Percentiles rank a stretch among this genome's conserved stretches.
phyloP scores from a whole-genome alignment of 2,888 invertebrate species.

The Tachina grossa region DNA sequence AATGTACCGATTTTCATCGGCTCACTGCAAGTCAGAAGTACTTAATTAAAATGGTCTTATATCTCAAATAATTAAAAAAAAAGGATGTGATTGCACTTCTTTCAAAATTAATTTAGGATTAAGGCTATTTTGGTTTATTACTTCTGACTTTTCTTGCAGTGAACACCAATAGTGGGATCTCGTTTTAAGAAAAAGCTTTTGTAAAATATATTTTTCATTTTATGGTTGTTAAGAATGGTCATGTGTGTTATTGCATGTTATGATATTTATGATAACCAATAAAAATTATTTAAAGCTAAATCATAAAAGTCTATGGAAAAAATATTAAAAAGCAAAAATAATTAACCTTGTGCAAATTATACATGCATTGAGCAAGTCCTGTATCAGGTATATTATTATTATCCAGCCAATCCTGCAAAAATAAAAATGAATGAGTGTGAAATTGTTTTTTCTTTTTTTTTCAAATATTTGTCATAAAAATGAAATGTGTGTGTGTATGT shows the following conservation, averaged over 20 bases:
- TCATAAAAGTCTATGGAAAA: constrained; percentile 17
- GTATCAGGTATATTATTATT: constrained; percentile 82
- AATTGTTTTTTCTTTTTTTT: constrained; percentile 31
- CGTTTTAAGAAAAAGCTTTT: too few relatives aligned
- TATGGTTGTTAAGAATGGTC: neutral
- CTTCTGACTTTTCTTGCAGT: too few relatives aligned
- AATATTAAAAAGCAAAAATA: constrained; percentile 70
- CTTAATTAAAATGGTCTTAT: too few relatives aligned
- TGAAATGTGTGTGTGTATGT: constrained; percentile 5
- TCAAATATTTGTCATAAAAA: constrained; percentile 34
- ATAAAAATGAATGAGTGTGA: constrained; percentile 74
- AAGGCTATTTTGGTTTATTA: too few relatives aligned
- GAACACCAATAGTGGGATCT: too few relatives aligned
- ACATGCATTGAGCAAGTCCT: constrained; percentile 83
- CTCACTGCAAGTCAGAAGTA: too few relatives aligned
- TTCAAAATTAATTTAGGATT: too few relatives aligned
- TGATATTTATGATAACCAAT: neutral
- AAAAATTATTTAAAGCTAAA: neutral
- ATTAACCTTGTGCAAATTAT: constrained; percentile 83
- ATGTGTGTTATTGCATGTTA: neutral
- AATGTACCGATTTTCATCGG: too few relatives aligned
- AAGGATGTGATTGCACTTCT: too few relatives aligned
- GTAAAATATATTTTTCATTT: neutral
- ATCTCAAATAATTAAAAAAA: too few relatives aligned
- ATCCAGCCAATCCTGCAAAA: constrained; percentile 83